These are phyloP conservation scores for Bucorvus abyssinicus DNA, from an alignment of 2,797 vertebrate species.

Conservation along the genomic window DNA sequence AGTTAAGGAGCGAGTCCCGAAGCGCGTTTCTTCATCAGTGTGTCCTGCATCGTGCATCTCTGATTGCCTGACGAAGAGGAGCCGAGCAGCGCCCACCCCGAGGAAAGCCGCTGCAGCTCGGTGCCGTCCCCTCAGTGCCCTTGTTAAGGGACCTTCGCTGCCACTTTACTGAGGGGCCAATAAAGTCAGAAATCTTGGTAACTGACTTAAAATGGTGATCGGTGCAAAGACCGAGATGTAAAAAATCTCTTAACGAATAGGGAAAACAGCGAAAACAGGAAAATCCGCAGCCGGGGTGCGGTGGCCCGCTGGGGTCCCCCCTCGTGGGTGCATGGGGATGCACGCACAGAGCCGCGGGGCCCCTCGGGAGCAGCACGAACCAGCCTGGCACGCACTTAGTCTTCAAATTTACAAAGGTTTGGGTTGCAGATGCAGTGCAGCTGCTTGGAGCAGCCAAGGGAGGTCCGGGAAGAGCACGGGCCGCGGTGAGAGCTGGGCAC, in stretches of 20 bases:
- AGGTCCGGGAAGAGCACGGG: background rate
- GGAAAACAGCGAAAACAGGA: background rate
- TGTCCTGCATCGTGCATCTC: background rate
- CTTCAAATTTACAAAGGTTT: background rate
- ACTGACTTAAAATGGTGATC: background rate
- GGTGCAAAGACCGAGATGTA: background rate
- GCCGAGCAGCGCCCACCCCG: background rate
- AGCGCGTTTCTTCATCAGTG: background rate
- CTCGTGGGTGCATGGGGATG: accelerated
- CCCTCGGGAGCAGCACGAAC: background rate
- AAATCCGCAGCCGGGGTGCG: accelerated
- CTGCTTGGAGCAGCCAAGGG: background rate
- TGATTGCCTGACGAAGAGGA: background rate
- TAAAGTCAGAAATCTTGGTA: background rate
- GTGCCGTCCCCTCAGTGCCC: background rate
- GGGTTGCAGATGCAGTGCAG: background rate
- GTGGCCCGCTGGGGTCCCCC: background rate
- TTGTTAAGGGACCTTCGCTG: background rate
- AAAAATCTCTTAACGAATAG: background rate
- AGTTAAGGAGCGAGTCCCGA: background rate
- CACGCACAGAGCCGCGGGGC: background rate
- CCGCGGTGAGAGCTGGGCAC: background rate
- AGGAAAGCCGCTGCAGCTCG: background rate
- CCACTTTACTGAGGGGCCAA: background rate
- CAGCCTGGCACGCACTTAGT: background rate